phyloP scores from a whole-genome alignment of 2,797 vertebrate species.

The Melanogrammus aeglefinus region DNA sequence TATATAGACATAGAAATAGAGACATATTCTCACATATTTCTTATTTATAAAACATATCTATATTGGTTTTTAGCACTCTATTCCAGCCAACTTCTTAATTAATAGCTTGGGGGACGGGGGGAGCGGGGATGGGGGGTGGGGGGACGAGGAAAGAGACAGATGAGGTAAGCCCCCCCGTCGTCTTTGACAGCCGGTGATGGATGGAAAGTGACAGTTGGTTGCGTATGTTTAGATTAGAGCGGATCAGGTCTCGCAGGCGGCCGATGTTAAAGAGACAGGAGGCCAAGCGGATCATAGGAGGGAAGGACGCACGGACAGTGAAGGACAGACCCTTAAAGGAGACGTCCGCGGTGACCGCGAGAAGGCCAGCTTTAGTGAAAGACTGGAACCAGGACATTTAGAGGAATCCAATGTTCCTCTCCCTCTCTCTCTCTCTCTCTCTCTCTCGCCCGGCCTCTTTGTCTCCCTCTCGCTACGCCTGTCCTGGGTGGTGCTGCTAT shows the following conservation, averaged over 20 bases:
- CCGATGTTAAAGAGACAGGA: background rate
- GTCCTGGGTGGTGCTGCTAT: slow-evolving; percentile 62
- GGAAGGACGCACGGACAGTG: background rate
- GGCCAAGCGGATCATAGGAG: background rate
- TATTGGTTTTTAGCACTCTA: slow-evolving; percentile 20
- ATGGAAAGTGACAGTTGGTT: background rate
- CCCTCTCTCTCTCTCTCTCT: background rate
- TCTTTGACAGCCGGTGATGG: background rate
- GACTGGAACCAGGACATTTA: background rate
- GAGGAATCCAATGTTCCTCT: background rate
- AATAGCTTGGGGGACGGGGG: slow-evolving; percentile 52
- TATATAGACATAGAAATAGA: background rate
- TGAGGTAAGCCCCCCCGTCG: background rate
- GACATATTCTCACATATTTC: too few species aligned
- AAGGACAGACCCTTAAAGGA: too few species aligned
- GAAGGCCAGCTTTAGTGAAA: background rate
- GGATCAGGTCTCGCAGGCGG: background rate
- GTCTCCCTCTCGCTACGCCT: slow-evolving; percentile 49
- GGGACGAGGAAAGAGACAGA: background rate
- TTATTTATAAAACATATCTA: background rate
- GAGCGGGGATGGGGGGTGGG: slow-evolving; percentile 49
- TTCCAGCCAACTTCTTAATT: slow-evolving; percentile 64
- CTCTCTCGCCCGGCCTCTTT: slow-evolving; percentile 18
- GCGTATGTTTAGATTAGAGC: background rate
- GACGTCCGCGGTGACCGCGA: background rate